These are phyloP conservation scores for Donacobius atricapilla DNA, from an alignment of 2,113 vertebrate species.

Conservation along the genomic window DNA sequence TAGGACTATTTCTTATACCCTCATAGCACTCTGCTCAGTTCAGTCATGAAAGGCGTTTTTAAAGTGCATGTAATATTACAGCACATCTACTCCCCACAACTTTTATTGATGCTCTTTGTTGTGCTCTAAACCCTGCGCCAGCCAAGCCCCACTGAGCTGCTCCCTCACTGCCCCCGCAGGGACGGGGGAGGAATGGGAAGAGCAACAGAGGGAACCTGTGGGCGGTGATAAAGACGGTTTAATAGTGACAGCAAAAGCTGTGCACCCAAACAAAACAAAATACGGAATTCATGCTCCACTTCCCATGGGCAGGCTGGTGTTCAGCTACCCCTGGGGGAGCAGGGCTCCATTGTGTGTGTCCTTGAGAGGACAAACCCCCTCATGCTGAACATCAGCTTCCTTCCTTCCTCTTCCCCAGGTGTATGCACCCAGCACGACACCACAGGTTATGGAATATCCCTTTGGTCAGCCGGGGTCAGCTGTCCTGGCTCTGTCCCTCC, in stretches of 20 bases:
- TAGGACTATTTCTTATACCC: not conserved
- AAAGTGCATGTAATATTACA: not conserved
- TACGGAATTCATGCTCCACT: not conserved
- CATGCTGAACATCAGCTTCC: not conserved
- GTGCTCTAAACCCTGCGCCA: not conserved
- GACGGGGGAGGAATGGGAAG: not conserved
- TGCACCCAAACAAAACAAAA: not conserved
- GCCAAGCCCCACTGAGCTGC: not conserved
- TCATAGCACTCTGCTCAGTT: not conserved
- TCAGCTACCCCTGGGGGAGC: not conserved
- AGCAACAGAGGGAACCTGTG: not conserved
- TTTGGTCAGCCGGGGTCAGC: rapidly evolving
- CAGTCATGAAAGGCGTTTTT: not conserved
- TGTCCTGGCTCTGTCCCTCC: not conserved
- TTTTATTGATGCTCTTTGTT: not conserved
- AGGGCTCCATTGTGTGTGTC: not conserved
- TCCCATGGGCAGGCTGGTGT: not conserved
- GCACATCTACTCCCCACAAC: not conserved
- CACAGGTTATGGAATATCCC: not conserved
- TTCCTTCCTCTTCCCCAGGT: not conserved
- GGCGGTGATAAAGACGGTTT: not conserved
- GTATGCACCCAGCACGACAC: not conserved
- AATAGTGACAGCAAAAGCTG: not conserved
- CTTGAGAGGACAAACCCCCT: not conserved
- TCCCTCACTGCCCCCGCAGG: rapidly evolving